These are phyloP conservation scores for Mormyrus lacerda DNA, from an alignment of 2,113 vertebrate species.

Conservation along the genomic window DNA sequence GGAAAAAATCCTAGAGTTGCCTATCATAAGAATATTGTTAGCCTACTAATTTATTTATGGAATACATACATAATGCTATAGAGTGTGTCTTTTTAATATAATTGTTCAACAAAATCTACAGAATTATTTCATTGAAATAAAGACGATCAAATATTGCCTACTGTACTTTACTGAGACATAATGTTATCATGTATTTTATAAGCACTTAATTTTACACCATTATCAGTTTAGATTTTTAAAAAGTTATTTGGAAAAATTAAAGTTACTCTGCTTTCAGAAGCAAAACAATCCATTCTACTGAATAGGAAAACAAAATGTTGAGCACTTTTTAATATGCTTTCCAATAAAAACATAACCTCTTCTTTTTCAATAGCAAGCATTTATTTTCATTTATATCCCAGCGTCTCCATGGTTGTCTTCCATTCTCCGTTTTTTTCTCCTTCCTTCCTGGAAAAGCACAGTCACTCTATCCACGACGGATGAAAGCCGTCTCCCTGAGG, in stretches of 20 bases:
- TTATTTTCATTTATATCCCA: no score
- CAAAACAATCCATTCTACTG: no score
- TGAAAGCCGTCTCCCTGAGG: neutral
- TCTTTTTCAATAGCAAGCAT: neutral
- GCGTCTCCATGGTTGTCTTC: neutral
- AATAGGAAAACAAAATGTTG: neutral
- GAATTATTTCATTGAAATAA: neutral
- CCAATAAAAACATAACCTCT: neutral
- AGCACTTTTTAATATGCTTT: neutral
- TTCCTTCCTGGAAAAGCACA: neutral
- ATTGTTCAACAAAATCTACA: neutral
- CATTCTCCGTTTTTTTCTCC: neutral
- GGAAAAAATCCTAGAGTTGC: neutral
- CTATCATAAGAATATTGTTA: neutral
- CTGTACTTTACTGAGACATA: neutral
- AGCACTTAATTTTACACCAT: neutral
- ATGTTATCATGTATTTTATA: neutral
- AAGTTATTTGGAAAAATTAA: neutral
- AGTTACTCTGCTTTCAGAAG: neutral
- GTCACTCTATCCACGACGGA: neutral
- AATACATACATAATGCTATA: neutral
- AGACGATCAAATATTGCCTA: neutral
- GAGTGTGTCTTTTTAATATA: neutral
- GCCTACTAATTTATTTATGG: neutral
- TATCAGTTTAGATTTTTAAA: neutral